Evolutionary conservation across 2,113 vertebrate genomes (phyloP).

Genomic region (Mormoops blainvillei): DNA sequence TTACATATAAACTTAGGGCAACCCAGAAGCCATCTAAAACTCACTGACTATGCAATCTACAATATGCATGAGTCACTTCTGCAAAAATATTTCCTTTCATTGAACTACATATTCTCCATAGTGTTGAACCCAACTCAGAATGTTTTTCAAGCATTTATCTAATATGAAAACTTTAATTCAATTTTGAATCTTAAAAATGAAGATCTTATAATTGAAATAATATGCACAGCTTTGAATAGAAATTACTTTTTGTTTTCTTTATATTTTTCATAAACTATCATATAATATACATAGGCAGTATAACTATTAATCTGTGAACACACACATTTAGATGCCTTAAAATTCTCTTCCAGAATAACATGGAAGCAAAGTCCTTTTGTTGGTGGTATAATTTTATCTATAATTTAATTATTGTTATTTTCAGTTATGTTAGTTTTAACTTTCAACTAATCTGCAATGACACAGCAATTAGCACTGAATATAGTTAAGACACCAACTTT

Average conservation of each 20-base stretch:
- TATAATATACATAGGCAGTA: neutral
- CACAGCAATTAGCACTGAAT: neutral
- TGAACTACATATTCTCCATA: neutral
- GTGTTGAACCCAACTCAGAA: neutral
- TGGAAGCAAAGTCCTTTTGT: neutral
- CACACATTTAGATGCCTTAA: neutral
- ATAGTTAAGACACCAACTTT: neutral
- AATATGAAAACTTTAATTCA: neutral
- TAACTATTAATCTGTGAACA: neutral
- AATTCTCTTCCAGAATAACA: neutral
- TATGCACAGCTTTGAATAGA: neutral
- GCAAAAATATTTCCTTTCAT: neutral
- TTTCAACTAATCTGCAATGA: neutral
- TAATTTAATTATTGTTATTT: neutral
- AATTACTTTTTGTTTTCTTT: neutral
- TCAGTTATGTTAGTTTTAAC: neutral
- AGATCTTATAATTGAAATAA: neutral
- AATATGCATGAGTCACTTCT: neutral
- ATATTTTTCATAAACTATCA: neutral
- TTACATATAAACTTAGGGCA: neutral
- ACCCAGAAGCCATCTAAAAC: neutral
- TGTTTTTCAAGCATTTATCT: neutral
- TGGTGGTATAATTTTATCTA: neutral
- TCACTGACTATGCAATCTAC: neutral
- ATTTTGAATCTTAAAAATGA: constrained; percentile 2